Conservation (phyloP, 2,113 vertebrate species). For the Fulmarus glacialis region DNA sequence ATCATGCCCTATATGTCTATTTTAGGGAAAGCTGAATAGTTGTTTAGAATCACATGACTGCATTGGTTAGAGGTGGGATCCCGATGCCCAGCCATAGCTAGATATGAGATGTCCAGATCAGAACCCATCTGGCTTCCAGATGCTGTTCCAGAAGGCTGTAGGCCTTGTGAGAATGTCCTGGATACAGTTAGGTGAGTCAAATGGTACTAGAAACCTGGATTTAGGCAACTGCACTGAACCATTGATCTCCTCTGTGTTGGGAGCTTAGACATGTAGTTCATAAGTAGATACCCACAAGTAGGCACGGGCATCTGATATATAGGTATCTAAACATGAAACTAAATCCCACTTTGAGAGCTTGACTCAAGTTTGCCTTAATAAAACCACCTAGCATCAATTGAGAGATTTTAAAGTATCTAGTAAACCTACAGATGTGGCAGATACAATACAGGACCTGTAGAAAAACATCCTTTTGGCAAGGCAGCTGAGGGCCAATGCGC, state of each 20-base stretch:
- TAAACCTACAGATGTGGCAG: background rate
- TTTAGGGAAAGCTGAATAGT: background rate
- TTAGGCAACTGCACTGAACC: background rate
- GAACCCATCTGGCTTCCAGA: background rate
- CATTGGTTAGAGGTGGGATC: background rate
- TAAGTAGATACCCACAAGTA: background rate
- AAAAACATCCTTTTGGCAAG: background rate
- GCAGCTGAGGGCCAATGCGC: background rate
- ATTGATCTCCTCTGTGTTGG: background rate
- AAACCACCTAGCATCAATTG: background rate
- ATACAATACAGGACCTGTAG: background rate
- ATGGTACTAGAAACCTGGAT: background rate
- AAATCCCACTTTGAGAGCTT: background rate
- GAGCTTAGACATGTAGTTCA: background rate
- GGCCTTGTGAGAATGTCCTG: background rate
- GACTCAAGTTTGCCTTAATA: background rate
- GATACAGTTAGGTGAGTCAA: background rate
- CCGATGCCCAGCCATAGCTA: background rate
- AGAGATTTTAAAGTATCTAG: background rate
- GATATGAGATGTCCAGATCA: background rate
- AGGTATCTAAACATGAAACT: background rate
- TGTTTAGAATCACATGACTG: background rate
- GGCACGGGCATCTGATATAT: background rate
- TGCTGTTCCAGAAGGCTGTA: background rate
- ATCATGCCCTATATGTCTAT: background rate